Conservation (phyloP, 2,888 invertebrate genomes). For the Hyalella azteca region DNA sequence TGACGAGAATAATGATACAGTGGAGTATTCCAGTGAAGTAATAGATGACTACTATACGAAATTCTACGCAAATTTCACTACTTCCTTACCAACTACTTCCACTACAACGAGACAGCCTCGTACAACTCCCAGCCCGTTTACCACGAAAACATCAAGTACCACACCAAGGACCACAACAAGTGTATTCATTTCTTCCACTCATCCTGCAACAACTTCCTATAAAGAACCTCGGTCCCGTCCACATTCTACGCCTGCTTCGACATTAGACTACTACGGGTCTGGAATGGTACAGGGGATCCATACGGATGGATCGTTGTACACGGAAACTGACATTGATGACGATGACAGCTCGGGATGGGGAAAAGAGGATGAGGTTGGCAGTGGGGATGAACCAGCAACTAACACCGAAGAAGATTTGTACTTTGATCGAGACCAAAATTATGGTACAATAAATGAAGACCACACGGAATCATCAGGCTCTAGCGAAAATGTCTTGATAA, state of each 20-base stretch:
- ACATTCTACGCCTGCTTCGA: neutral
- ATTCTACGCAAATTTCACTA: constrained; percentile 15
- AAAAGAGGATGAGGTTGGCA: neutral
- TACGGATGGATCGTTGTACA: too few species aligned
- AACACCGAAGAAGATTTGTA: neutral
- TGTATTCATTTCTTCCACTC: neutral
- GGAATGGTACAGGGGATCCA: too few species aligned
- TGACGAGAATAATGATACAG: constrained; percentile 38
- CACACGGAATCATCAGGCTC: too few species aligned
- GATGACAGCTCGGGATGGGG: neutral
- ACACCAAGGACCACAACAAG: constrained; percentile 3
- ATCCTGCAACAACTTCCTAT: neutral
- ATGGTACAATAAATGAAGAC: too few species aligned
- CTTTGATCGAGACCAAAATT: neutral
- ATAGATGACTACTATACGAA: constrained; percentile 32
- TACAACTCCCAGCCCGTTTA: neutral
- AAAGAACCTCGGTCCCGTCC: neutral
- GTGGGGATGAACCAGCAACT: neutral
- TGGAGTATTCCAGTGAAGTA: constrained; percentile 3
- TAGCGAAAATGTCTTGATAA: too few species aligned
- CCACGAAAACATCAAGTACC: constrained; percentile 3
- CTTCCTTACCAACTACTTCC: neutral
- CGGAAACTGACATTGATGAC: neutral
- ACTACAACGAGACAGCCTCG: neutral
- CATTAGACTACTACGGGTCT: too few species aligned